Evolutionary conservation across 2,113 vertebrate species (phyloP), one percentile per base, ranked within the genome.

Genomic region (Vireo altiloquus): DNA sequence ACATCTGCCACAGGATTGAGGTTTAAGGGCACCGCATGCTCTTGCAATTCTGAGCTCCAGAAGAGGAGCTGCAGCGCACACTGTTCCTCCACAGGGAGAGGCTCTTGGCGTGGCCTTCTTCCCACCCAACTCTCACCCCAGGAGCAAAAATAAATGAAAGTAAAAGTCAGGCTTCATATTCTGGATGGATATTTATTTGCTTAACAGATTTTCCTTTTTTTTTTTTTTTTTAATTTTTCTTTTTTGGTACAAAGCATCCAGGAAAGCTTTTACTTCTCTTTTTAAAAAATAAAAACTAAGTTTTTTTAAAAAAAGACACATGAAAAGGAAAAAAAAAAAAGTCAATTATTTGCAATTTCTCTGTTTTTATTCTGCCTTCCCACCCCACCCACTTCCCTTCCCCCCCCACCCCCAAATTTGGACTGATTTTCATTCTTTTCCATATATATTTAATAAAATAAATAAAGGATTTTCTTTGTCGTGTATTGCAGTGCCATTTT

Each of bases 161-260:
- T 57, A 91, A 94, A 96, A 94, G 82, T 74, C 93, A 95, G 91
- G 61, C 52, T 94, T 94, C 49, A 24, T 96, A 92, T 93, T 96
- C 94, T 91, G 92, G 90, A 92, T 96, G 96, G 91, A 89, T 91
- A 95, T 96, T 97, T 97, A 97, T 96, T 96, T 94, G 82, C 54
- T 92, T 96, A 96, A 95, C 69, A 96, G 88, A 52, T 95, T 95
- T 92, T 92, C 13, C 83, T 79, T 52, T 86, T 56, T 61, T 22
- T 61, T 44, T 85, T 59, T 35, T 47, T 63, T 80, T 65, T 42
- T 21, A 4, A 8, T 81, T 72, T 64, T 76, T 72, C 1, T 97
- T 98, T 99, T 99, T 99, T 99, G 98, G 98, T 99, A 99, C 98
- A 99, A 98, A 98, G 98, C 98, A 98, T 98, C 98, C 98, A 99